phyloP scores from a whole-genome alignment of 2,113 vertebrate genomes.

The Antechinus stuartii region DNA sequence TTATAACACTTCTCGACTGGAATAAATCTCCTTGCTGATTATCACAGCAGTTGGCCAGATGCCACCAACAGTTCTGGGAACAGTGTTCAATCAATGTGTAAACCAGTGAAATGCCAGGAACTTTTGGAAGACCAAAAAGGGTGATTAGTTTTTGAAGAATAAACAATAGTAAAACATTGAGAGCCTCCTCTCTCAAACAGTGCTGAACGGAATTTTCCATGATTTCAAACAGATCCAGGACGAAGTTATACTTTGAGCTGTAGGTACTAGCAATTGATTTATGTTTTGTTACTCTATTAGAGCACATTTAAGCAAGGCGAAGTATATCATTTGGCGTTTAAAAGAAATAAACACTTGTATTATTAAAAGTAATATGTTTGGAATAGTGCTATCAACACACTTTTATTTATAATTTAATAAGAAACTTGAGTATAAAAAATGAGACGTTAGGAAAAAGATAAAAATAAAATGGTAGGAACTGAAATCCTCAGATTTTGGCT shows the following conservation, averaged over 20 bases:
- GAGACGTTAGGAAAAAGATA: conserved; percentile 68
- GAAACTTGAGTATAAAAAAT: conserved; percentile 75
- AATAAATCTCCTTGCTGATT: conserved; percentile 91
- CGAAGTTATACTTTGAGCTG: conserved; percentile 72
- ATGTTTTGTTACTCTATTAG: conserved; percentile 81
- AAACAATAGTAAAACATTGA: conserved; percentile 81
- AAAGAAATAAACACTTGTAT: conserved; percentile 81
- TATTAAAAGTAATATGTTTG: conserved; percentile 73
- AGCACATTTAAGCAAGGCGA: conserved; percentile 73
- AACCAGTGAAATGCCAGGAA: conserved; percentile 86
- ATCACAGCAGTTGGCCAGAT: conserved; percentile 86
- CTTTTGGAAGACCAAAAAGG: conserved; percentile 84
- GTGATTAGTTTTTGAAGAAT: conserved; percentile 85
- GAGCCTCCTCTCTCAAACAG: conserved; percentile 75
- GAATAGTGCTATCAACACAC: conserved; percentile 61
- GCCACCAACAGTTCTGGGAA: conserved; percentile 86
- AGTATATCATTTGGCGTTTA: conserved; percentile 79
- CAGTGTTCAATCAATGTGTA: conserved; percentile 84
- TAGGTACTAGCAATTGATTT: conserved; percentile 77
- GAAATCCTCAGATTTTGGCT: background rate
- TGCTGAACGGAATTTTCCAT: conserved; percentile 80
- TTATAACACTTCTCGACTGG: conserved; percentile 88
- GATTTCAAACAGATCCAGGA: conserved; percentile 78
- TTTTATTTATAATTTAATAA: conserved; percentile 79
- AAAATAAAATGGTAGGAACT: conserved; percentile 50